phyloP scores from a whole-genome alignment of 92 coral and sea anemone species.

The Palythoa grandiflora region DNA sequence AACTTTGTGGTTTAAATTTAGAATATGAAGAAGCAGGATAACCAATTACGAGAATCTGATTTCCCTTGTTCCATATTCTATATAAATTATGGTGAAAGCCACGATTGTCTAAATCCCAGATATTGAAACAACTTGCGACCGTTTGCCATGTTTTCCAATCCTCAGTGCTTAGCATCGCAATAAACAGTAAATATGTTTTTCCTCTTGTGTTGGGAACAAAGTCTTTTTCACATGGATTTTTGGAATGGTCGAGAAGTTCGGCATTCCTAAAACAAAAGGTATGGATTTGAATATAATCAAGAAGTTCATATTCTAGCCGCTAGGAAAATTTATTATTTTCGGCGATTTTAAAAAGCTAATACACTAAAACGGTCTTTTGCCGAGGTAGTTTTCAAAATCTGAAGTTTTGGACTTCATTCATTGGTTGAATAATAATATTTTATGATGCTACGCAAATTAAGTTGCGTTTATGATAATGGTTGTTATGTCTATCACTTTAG shows the following conservation, averaged over 20 bases:
- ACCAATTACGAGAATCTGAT: conserved; percentile 29
- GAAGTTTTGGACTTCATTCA: too few relatives aligned
- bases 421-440: too few relatives aligned
- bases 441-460: too few relatives aligned
- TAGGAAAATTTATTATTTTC: background rate
- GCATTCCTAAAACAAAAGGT: conserved; percentile 14
- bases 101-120: conserved; percentile 41
- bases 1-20: conserved; percentile 9
- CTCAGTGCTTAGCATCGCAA: background rate
- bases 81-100: conserved; percentile 33
- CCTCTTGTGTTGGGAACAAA: conserved; percentile 16
- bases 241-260: conserved; percentile 23
- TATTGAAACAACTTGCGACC: conserved; percentile 18
- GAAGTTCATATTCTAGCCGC: background rate
- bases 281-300: background rate
- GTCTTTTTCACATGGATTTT: conserved; percentile 35
- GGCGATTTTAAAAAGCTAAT: background rate
- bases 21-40: conserved; percentile 36
- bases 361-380: too few relatives aligned
- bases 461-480: too few relatives aligned
- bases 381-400: too few relatives aligned
- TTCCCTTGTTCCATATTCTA: conserved; percentile 19
- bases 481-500: too few relatives aligned
- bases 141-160: conserved; percentile 24
- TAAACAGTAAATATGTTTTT: conserved; percentile 20